These are phyloP conservation scores for Bombyx mori DNA, from an alignment of 1,140 invertebrate genomes.

Conservation along the genomic window ASM3026992v2 NC_085131.1:8898001-8898500, in stretches of 20 bases:
- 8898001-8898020: slow-evolving; percentile 44
- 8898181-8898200: slow-evolving; percentile 65
- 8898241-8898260: slow-evolving; percentile 33
- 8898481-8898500: too few relatives aligned
- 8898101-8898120: slow-evolving; percentile 70
- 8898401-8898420: too few relatives aligned
- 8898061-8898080: slow-evolving; percentile 60
- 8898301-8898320: slow-evolving; percentile 32
- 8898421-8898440: too few relatives aligned
- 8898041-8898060: slow-evolving; percentile 44
- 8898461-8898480: too few relatives aligned
- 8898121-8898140: slow-evolving; percentile 38
- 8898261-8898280: slow-evolving; percentile 42
- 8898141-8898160: slow-evolving; percentile 31
- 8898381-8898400: too few relatives aligned
- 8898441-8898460: too few relatives aligned
- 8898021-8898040: slow-evolving; percentile 47
- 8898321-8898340: too few relatives aligned
- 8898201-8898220: slow-evolving; percentile 50
- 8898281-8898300: slow-evolving; percentile 28
- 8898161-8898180: slow-evolving; percentile 29
- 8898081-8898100: slow-evolving; percentile 66
- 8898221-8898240: slow-evolving; percentile 39
- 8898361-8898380: too few relatives aligned
- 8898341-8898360: too few relatives aligned